Evolutionary conservation across 2,888 invertebrate species (phyloP), one percentile per base, ranked within the genome.

Genomic region (Therioaphis trifolii): DNA sequence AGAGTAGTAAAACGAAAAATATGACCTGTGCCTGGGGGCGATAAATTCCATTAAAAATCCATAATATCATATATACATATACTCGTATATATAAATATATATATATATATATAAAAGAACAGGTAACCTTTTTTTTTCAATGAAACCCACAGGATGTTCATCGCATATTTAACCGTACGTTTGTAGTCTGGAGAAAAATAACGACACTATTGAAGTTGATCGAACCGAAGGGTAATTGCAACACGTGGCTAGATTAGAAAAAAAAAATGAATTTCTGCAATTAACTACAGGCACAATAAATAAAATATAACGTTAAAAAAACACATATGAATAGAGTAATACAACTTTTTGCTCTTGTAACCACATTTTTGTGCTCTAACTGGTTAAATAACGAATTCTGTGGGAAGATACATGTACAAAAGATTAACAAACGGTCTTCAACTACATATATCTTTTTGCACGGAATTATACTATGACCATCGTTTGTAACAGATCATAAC

Each of bases 21-120:
- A 82, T 21, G 63, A 63, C 52, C 49, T 61, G 63, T 61, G 21
- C 27, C 40, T 49, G 52, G 66, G 49, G 72, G 49, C 46, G 29
- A 80, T 80, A 80, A 80, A 80, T 80, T 80, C 58, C 29, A 61
- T 80, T 71, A 79, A 71, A 80, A 58, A 29, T 24, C 61, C 35
- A 35, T 71, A 71, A 71, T 80, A 80, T 82, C 74, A n/a, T n/a
- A n/a, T n/a, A n/a, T n/a, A n/a, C n/a, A n/a, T n/a, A n/a, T n/a
- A n/a, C n/a, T n/a, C n/a, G n/a, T n/a, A n/a, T n/a, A n/a, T n/a
- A n/a, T n/a, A n/a, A n/a, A n/a, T n/a, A n/a, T n/a, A n/a, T n/a
- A n/a, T n/a, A n/a, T n/a, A n/a, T n/a, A n/a, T n/a, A n/a, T n/a
- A n/a, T n/a, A n/a, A n/a, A n/a, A n/a, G n/a, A n/a, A n/a, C n/a